Evolutionary conservation across 2,113 vertebrate genomes (phyloP), one percentile per base, ranked within the genome.

Genomic region (Phalacrocorax aristotelis): DNA sequence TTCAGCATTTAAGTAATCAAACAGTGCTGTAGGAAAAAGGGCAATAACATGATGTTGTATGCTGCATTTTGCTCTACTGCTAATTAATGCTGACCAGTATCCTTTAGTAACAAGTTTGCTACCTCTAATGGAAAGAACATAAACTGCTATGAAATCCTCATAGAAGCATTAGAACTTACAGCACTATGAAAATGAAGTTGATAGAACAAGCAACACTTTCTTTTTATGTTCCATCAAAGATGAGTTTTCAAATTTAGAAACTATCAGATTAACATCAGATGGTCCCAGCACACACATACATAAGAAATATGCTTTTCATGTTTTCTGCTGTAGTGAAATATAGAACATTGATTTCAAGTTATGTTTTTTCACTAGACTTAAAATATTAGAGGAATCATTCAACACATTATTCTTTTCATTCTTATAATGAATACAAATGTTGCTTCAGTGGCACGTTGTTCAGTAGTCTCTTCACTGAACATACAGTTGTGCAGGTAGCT

Each of bases 201-300:
- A 52, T 42, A 60, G 18, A 86, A 71, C 7, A 61, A 60, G 20
- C 10, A 71, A 27, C 23, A 11, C 9, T 84, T 65, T 26, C 13
- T 57, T 58, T 70, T 79, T 44, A 76, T 64, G 22, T 83, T 4
- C 10, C 8, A 55, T 57, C 7, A 66, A 84, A 70, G 11, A 38
- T 29, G 9, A 57, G 7, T 69, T 87, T 89, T 87, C 13, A 84
- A 38, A 71, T 61, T 66, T 46, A 66, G 22, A 68, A 81, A 57
- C 2, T 1, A 49, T 49, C 22, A 65, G 11, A 21, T 70, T 52
- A 46, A 10, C 8, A 55, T 38, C 17, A 70, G 49, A 75, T 0
- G 0, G 3, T 61, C 34, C 23, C 4, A 1, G 18, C 49, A 52
- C 34, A 62, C 6, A n/a, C 8, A 22, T 4, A 32, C 5, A 32